Conservation (phyloP, 2,113 vertebrate genomes). For the Bagarius yarrelli region DNA sequence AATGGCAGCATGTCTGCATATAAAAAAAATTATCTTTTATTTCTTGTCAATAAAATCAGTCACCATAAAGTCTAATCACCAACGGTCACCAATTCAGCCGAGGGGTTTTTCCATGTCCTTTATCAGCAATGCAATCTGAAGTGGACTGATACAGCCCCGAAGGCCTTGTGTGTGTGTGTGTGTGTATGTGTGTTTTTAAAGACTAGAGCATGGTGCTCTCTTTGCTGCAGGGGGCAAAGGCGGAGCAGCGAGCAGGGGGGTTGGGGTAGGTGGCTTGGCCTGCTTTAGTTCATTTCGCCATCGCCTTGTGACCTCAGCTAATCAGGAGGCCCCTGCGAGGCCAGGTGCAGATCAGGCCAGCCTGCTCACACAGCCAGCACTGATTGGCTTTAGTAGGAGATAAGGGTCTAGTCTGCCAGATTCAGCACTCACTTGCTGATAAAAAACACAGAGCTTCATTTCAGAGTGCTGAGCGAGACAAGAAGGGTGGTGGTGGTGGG, state of each 20-base stretch:
- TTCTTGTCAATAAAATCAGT: constrained; percentile 6
- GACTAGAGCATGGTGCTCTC: constrained; percentile 58
- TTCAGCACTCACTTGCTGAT: constrained; percentile 46
- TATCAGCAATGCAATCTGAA: constrained; percentile 56
- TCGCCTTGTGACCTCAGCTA: constrained; percentile 67
- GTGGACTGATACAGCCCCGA: constrained; percentile 56
- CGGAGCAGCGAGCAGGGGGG: constrained; percentile 35
- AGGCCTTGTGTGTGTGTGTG: constrained; percentile 56
- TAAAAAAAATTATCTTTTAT: neutral
- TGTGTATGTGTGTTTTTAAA: constrained; percentile 44
- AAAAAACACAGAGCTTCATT: constrained; percentile 53
- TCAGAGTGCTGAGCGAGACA: constrained; percentile 31
- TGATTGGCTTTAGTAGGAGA: constrained; percentile 65
- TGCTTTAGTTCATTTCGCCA: constrained; percentile 64
- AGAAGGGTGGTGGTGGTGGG: neutral
- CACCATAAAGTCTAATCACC: neutral
- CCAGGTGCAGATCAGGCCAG: constrained; percentile 67
- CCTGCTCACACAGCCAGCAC: constrained; percentile 61
- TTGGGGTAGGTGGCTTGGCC: constrained; percentile 58
- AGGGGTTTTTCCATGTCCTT: constrained; percentile 45
- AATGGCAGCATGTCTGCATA: neutral
- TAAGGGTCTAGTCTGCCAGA: constrained; percentile 56
- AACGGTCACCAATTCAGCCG: constrained; percentile 13
- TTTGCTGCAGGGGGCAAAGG: constrained; percentile 52
- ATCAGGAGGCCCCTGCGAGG: constrained; percentile 66